Percentiles rank a stretch among this genome's conserved stretches.
phyloP scores from a whole-genome alignment of 2,888 invertebrate species.

The Drosophila kanekoi region DNA sequence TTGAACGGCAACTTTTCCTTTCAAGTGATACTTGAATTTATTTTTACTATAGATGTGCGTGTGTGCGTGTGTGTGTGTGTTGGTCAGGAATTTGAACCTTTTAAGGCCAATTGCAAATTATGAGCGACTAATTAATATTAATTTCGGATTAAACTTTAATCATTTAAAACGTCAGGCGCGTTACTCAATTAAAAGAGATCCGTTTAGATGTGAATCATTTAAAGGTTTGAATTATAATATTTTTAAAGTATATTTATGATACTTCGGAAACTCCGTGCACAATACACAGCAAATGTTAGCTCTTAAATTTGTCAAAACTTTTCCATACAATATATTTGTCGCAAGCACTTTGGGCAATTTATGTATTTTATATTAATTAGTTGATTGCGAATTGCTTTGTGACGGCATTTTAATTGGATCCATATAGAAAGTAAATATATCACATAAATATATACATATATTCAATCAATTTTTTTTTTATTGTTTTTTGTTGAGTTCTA shows the following conservation, averaged over 20 bases:
- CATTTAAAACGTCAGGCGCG: conserved; percentile 7
- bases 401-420: conserved; percentile 10
- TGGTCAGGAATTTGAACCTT: conserved; percentile 29
- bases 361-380: conserved; percentile 25
- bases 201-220: conserved; percentile 35
- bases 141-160: conserved; percentile 14
- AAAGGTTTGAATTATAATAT: conserved; percentile 25
- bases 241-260: conserved; percentile 37
- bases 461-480: neutral
- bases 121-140: conserved; percentile 29
- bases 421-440: neutral
- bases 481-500: conserved; percentile 4
- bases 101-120: conserved; percentile 16
- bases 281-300: conserved; percentile 12
- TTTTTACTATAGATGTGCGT: neutral
- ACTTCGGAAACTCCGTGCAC: conserved; percentile 27
- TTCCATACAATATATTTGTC: neutral
- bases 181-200: conserved; percentile 25
- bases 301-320: conserved; percentile 10
- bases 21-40: conserved; percentile 56
- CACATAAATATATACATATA: conserved; percentile 2
- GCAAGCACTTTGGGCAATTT: conserved; percentile 22
- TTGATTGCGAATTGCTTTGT: conserved; percentile 22
- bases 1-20: conserved; percentile 37
- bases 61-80: neutral